A percentile compares a stretch with the other conserved stretches of the same genome.
Conservation (phyloP, 2,797 vertebrate genomes). For the Mastacembelus armatus region DNA sequence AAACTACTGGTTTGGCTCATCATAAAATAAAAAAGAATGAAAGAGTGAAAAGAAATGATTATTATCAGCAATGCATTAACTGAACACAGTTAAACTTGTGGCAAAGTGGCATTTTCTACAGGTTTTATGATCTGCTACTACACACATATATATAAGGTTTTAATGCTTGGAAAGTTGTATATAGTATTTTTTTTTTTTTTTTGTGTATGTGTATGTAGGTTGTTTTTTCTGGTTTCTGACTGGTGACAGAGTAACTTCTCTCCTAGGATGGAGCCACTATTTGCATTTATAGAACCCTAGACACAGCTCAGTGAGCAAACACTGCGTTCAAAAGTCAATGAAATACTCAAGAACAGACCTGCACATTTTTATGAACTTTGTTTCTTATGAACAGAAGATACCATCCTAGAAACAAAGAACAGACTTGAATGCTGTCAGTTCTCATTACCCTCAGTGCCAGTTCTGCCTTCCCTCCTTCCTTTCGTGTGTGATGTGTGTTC, state of each 20-base stretch:
- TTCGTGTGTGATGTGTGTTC: conserved; percentile 60
- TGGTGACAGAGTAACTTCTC: conserved; percentile 14
- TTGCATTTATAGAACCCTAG: conserved; percentile 17
- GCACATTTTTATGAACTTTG: conserved; percentile 33
- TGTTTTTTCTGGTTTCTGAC: too few species aligned
- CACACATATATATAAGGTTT: too few species aligned
- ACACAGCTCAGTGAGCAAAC: conserved; percentile 48
- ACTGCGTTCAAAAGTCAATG: conserved; percentile 28
- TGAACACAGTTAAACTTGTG: conserved; percentile 10
- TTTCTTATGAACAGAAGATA: conserved; percentile 34
- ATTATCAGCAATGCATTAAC: conserved; percentile 1
- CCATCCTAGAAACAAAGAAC: conserved; percentile 55
- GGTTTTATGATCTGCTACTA: conserved; percentile 9
- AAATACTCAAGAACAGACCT: conserved; percentile 26
- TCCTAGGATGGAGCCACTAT: not conserved
- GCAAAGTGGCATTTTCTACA: not conserved
- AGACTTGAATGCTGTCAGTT: conserved; percentile 61
- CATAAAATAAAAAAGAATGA: conserved; percentile 47
- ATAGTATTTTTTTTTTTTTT: too few species aligned
- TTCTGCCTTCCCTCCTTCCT: conserved; percentile 42
- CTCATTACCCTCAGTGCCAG: conserved; percentile 46
- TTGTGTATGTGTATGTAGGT: not conserved
- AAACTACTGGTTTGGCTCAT: conserved; percentile 69
- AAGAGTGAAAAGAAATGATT: not conserved
- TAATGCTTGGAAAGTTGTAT: conserved; percentile 4